Evolutionary conservation across 1,140 invertebrate genomes (phyloP).

Genomic region (Orchesella cincta): DNA sequence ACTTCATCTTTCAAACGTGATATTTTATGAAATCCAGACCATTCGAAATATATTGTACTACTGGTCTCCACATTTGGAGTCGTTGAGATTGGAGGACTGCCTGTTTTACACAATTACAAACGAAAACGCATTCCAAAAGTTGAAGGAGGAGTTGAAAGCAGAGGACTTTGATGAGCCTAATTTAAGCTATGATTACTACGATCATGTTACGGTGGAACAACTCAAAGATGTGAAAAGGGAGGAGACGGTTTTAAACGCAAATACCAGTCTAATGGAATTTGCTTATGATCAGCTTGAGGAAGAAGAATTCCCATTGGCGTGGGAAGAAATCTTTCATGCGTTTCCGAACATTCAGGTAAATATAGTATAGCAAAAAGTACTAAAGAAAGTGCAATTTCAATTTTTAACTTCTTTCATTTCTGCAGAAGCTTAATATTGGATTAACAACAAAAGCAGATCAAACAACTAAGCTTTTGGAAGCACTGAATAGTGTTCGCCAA

Average conservation of each 20-base stretch:
- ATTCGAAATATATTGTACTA: conserved; percentile 35
- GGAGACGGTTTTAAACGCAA: neutral
- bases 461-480: neutral
- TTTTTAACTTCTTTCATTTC: neutral
- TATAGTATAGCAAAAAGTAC: too few species aligned
- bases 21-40: conserved; percentile 36
- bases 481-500: neutral
- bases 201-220: conserved; percentile 37
- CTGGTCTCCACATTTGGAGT: conserved; percentile 35
- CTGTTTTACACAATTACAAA: conserved; percentile 36
- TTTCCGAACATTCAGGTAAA: conserved; percentile 38
- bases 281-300: conserved; percentile 37
- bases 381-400: too few species aligned
- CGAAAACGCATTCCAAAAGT: conserved; percentile 18
- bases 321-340: conserved; percentile 36
- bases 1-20: conserved; percentile 33
- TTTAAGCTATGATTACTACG: conserved; percentile 34
- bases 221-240: conserved; percentile 30
- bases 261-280: conserved; percentile 18
- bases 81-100: conserved; percentile 35
- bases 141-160: neutral
- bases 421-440: conserved; percentile 29
- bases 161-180: conserved; percentile 35
- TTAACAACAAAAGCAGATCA: conserved; percentile 19
- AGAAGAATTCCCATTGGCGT: conserved; percentile 35